These are phyloP conservation scores for Chironex yamaguchii DNA, from an alignment of 30 jellyfish, hydroid and myxozoan species.

Conservation along the genomic window DNA sequence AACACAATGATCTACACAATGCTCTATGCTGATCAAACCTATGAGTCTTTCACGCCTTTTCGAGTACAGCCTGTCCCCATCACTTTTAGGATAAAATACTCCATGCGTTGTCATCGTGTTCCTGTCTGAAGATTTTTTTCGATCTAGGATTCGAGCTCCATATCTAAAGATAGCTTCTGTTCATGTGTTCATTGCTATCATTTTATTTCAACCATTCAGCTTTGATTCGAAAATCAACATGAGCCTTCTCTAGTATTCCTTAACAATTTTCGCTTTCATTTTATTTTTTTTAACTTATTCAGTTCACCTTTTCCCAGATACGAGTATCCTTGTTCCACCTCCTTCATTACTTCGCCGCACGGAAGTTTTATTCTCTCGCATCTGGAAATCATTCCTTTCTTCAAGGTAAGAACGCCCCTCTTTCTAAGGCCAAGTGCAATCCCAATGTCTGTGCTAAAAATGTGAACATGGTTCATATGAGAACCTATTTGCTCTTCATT, in stretches of 20 bases:
- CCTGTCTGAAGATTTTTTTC: background rate
- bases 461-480: background rate
- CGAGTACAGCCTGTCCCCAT: background rate
- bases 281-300: background rate
- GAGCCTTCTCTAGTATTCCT: background rate
- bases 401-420: background rate
- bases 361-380: background rate
- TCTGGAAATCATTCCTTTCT: background rate
- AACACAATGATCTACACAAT: background rate
- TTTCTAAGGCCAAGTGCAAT: constrained; percentile 24
- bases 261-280: background rate
- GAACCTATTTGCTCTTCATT: background rate
- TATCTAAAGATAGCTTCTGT: background rate
- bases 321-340: background rate
- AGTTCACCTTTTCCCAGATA: background rate
- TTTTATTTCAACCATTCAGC: background rate
- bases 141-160: background rate
- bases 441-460: constrained; percentile 13
- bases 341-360: background rate
- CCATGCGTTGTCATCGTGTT: background rate
- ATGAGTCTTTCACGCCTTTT: background rate
- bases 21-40: background rate
- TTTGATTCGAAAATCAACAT: background rate
- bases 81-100: background rate
- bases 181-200: background rate